phyloP scores from a whole-genome alignment of 37 sponge, comb jelly and placozoan species.

The Bolinopsis microptera region DNA sequence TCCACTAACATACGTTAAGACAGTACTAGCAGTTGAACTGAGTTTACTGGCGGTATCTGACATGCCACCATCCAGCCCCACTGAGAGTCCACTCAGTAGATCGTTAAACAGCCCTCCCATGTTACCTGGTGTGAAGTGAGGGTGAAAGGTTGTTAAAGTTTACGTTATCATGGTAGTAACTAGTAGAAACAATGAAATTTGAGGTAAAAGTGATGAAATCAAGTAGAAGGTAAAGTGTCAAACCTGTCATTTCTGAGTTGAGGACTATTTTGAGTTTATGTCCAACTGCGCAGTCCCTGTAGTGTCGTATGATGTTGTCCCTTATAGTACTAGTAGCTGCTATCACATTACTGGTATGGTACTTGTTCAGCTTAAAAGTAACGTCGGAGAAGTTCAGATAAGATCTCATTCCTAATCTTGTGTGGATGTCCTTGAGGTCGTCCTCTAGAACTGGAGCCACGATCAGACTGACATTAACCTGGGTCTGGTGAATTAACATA shows the following conservation, averaged over 20 bases:
- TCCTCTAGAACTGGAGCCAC: slow-evolving; percentile 24
- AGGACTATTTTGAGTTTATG: slow-evolving; percentile 20
- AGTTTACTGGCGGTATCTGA: slow-evolving; percentile 90
- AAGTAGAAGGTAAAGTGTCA: background rate
- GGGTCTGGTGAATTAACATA: background rate
- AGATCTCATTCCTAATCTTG: background rate
- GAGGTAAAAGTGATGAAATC: background rate
- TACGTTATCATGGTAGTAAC: background rate
- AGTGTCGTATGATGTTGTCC: background rate
- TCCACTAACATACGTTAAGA: slow-evolving; percentile 74
- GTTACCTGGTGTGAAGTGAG: slow-evolving; percentile 78
- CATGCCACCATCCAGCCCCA: slow-evolving; percentile 76
- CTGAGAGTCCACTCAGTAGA: slow-evolving; percentile 80
- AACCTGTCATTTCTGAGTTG: slow-evolving; percentile 38
- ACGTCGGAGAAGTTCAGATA: slow-evolving; percentile 45
- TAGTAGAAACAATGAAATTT: background rate
- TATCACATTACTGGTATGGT: background rate
- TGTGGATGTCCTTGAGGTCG: slow-evolving; percentile 32
- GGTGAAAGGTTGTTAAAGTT: too few species aligned
- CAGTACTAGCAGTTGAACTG: slow-evolving; percentile 29
- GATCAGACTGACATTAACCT: slow-evolving; percentile 44
- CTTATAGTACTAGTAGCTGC: background rate
- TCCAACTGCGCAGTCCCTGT: background rate
- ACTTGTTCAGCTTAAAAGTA: background rate
- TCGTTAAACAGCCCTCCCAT: slow-evolving; percentile 87